Evolutionary conservation across 2,888 invertebrate species (phyloP).

Genomic region (Bellardia bayeri): DNA sequence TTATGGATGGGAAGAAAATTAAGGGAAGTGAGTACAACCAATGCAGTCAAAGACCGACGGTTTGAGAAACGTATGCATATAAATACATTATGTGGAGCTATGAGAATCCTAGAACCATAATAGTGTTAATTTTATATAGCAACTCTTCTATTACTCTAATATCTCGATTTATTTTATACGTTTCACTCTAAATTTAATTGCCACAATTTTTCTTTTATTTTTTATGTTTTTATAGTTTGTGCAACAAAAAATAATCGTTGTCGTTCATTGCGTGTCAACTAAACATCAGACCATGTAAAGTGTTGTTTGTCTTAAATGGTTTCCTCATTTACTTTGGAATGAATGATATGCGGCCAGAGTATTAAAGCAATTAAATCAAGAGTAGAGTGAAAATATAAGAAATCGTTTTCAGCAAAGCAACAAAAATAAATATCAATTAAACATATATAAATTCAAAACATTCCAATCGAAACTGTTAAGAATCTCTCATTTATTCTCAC

Average conservation of each 20-base stretch:
- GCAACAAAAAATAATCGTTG: constrained; percentile 33
- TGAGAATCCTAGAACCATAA: constrained; percentile 8
- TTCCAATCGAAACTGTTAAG: too few relatives aligned
- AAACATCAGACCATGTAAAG: constrained; percentile 81
- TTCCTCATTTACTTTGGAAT: constrained; percentile 65
- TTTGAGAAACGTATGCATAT: background rate
- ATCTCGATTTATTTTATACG: constrained; percentile 24
- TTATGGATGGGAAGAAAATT: constrained; percentile 50
- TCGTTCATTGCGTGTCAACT: constrained; percentile 81
- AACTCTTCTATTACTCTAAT: constrained; percentile 48
- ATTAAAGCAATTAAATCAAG: constrained; percentile 5
- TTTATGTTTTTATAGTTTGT: background rate
- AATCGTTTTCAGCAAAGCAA: too few relatives aligned
- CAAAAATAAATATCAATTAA: too few relatives aligned
- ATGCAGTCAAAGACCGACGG: background rate
- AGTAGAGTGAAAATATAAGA: too few relatives aligned
- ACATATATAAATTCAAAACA: too few relatives aligned
- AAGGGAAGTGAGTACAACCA: constrained; percentile 21
- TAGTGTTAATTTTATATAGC: constrained; percentile 48
- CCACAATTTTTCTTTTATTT: constrained; percentile 45
- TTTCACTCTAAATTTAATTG: constrained; percentile 65
- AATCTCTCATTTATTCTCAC: too few relatives aligned
- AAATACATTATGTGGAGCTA: background rate
- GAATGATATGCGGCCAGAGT: constrained; percentile 25
- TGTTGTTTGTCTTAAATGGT: constrained; percentile 70